Evolutionary conservation across 2,888 invertebrate species (phyloP), one percentile per base, ranked within the genome.

Genomic region (Ophioninae sp.): DNA sequence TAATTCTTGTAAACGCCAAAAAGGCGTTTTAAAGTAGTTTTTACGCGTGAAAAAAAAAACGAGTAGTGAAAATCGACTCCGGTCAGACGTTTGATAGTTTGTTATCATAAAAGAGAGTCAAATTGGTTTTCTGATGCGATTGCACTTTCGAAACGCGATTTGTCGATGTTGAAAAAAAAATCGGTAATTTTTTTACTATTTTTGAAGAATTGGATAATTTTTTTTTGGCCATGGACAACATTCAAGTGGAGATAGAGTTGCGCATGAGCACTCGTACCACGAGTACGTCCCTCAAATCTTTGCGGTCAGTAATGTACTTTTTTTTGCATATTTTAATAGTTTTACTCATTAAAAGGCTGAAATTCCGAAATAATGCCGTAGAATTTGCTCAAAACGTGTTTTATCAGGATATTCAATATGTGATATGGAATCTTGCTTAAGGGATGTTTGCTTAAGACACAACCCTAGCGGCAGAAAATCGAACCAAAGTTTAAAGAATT

Each of bases 211-310:
- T 39, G 17, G 10, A 68, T 7, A 59, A 68, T 51, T 20, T 64
- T 10, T 13, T 44, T 13, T 51, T 56, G 69, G 72, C 51, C 22
- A 79, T 81, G 77, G 61, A 78, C 63, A 22, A 69, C 58, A 13
- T 39, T 37, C 80, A 61, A n/a, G 65, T 75, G 22, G 74, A 23
- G 6, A 64, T 58, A 6, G 73, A 59, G 69, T 72, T 56, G 41
- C 30, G 65, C 8, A 78, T 39, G 73, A 68, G 73, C 63, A 30
- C 41, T n/a, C 76, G 77, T 17, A 2, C 65, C 39, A 59, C 77
- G 69, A 81, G 77, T 23, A 56, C 77, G 13, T 83, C 83, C 20
- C 78, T 83, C 23, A 74, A 51, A 56, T 83, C 81, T 51, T 61
- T 83, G 78, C 78, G 83, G 83, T 83, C 51, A 56, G 81, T 81